phyloP scores from a whole-genome alignment of 2,113 vertebrate genomes.

The Mesembrinibis cayennensis region DNA sequence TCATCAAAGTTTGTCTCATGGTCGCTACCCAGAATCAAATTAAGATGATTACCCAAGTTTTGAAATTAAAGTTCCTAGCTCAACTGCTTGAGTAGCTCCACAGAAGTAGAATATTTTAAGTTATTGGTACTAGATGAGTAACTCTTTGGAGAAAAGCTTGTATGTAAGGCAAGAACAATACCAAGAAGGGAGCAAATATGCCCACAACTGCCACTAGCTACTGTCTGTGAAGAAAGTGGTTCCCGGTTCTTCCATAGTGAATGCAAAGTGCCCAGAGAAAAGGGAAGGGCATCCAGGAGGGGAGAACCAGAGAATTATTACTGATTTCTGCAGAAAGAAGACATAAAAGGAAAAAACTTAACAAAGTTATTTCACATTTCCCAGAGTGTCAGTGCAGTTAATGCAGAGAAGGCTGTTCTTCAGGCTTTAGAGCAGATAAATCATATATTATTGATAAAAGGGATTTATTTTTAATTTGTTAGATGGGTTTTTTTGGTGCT shows the following conservation, averaged over 20 bases:
- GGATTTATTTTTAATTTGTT: conserved; percentile 12
- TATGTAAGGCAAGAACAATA: neutral
- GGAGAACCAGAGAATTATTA: neutral
- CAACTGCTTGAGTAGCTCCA: neutral
- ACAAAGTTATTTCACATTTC: neutral
- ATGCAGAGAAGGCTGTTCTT: neutral
- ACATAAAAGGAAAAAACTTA: neutral
- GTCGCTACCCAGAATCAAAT: neutral
- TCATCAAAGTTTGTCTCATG: neutral
- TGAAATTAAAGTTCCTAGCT: neutral
- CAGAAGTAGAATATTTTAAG: neutral
- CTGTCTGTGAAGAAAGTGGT: neutral
- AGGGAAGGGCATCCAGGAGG: neutral
- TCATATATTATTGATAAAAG: neutral
- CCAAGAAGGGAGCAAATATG: neutral
- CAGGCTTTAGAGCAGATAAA: neutral
- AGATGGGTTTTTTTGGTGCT: neutral
- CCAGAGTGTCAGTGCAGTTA: neutral
- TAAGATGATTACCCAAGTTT: neutral
- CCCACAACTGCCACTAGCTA: neutral
- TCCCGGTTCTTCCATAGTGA: neutral
- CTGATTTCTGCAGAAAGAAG: neutral
- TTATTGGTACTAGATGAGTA: neutral
- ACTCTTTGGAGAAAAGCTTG: neutral
- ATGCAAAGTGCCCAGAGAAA: neutral